phyloP scores from a whole-genome alignment of 2,113 vertebrate genomes.

The Phylloscopus trochilus region DNA sequence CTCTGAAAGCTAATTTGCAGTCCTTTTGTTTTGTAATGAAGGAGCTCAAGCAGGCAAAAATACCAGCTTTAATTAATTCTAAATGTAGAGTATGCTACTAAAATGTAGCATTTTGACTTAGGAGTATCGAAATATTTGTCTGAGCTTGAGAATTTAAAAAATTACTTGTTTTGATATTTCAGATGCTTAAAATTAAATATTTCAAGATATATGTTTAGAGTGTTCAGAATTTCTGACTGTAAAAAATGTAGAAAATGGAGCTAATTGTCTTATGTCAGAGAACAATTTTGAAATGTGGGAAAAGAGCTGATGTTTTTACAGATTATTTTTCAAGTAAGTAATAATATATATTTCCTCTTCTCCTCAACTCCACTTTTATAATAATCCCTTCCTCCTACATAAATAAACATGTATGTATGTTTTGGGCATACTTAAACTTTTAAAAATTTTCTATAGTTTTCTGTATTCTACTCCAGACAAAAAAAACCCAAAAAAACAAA shows the following conservation, averaged over 20 bases:
- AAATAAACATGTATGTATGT: background rate
- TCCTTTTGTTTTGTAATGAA: background rate
- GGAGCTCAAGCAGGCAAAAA: background rate
- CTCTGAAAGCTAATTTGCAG: background rate
- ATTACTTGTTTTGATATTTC: background rate
- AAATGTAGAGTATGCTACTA: background rate
- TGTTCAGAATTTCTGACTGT: background rate
- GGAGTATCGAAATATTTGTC: background rate
- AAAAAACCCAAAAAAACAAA: background rate
- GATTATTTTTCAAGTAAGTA: background rate
- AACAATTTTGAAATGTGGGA: background rate
- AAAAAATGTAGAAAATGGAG: background rate
- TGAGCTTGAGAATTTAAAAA: background rate
- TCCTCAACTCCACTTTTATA: accelerated
- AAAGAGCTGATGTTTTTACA: background rate
- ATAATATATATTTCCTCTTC: background rate
- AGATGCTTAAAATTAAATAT: background rate
- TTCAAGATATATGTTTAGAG: background rate
- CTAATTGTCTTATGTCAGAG: background rate
- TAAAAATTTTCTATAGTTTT: background rate
- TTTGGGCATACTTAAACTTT: background rate
- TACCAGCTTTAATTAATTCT: background rate
- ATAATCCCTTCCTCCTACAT: background rate
- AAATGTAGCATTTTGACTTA: background rate
- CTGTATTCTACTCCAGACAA: background rate